Conservation (phyloP, 2,113 vertebrate genomes). For the Seriola dumerili region DNA sequence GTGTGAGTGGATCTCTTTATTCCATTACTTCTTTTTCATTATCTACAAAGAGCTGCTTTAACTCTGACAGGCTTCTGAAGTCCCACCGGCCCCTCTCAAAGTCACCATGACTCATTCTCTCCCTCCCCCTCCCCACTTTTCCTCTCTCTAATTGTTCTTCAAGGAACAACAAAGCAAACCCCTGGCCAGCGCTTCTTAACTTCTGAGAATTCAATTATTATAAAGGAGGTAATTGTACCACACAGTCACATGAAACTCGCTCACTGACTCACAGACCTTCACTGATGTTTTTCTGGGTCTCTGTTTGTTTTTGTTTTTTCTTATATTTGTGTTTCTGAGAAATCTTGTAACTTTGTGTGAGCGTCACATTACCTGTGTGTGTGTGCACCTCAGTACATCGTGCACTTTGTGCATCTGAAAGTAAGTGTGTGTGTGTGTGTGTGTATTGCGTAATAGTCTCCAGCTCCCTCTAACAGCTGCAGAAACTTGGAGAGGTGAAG, state of each 20-base stretch:
- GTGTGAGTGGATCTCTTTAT: slow-evolving; percentile 42
- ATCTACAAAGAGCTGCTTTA: slow-evolving; percentile 57
- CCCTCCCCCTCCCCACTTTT: neutral
- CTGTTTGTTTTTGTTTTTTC: neutral
- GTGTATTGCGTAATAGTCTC: slow-evolving; percentile 64
- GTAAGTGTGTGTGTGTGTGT: neutral
- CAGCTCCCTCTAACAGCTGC: slow-evolving; percentile 54
- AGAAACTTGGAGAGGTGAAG: slow-evolving; percentile 52
- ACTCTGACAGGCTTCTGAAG: slow-evolving; percentile 49
- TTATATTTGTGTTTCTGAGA: slow-evolving; percentile 1
- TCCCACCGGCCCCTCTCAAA: slow-evolving; percentile 41
- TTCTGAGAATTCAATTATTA: slow-evolving; percentile 65
- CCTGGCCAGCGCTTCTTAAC: slow-evolving; percentile 48
- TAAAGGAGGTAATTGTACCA: slow-evolving; percentile 50
- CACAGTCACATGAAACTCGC: slow-evolving; percentile 34
- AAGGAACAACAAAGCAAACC: slow-evolving; percentile 64
- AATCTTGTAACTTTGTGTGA: neutral
- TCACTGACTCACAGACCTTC: slow-evolving; percentile 1
- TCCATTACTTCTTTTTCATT: slow-evolving; percentile 61
- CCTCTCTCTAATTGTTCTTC: slow-evolving; percentile 53
- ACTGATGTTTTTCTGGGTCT: slow-evolving; percentile 11
- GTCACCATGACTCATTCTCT: slow-evolving; percentile 50
- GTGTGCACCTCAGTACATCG: neutral
- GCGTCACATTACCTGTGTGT: neutral
- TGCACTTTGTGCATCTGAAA: slow-evolving; percentile 6